Conservation (phyloP, 2,888 invertebrate genomes). For the Himalopsyche anomala region DNA sequence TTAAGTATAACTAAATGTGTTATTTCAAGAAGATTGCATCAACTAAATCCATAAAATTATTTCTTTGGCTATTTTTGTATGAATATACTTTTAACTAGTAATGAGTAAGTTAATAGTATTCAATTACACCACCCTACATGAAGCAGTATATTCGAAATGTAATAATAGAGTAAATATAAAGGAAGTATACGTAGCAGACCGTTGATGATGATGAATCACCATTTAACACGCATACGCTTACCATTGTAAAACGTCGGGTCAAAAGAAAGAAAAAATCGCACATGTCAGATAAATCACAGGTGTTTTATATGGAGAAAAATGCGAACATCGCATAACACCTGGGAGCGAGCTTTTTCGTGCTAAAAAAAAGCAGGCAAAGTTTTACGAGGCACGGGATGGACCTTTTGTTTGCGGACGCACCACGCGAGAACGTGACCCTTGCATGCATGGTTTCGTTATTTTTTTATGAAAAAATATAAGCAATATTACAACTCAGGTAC, state of each 20-base stretch:
- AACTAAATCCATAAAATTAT: too few species aligned
- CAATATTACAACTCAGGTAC: too few species aligned
- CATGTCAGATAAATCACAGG: conserved; percentile 27
- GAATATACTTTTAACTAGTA: too few species aligned
- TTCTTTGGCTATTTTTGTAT: too few species aligned
- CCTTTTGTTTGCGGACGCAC: conserved; percentile 8
- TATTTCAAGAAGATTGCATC: too few species aligned
- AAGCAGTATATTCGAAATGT: background rate
- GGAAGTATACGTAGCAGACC: background rate
- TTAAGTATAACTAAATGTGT: too few species aligned
- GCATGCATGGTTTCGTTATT: background rate
- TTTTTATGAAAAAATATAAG: too few species aligned
- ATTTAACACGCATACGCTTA: conserved; percentile 9
- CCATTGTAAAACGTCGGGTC: background rate
- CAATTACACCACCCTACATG: too few species aligned
- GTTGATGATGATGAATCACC: background rate
- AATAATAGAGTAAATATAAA: background rate
- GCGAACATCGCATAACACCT: conserved; percentile 26
- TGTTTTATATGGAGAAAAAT: conserved; percentile 33
- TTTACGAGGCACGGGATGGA: conserved; percentile 3
- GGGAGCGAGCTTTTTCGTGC: background rate
- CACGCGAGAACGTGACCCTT: background rate
- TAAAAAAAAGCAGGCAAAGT: background rate
- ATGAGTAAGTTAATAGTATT: too few species aligned
- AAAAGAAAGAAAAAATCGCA: background rate